A percentile compares a stretch with the other conserved stretches of the same genome.
Conservation (phyloP, 2,888 invertebrate genomes). For the Arenicola marina region DNA sequence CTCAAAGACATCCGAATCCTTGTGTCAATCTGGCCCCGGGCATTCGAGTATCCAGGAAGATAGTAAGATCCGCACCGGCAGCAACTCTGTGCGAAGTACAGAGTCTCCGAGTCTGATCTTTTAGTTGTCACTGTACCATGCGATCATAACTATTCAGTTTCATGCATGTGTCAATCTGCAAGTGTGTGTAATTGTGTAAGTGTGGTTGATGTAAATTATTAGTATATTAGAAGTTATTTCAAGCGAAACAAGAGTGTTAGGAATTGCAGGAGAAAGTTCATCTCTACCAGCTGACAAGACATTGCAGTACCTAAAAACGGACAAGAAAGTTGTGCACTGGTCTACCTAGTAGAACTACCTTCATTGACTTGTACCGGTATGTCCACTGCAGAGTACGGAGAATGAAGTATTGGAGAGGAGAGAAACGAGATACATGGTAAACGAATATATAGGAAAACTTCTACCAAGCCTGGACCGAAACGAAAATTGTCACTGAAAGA, state of each 20-base stretch:
- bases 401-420: slow-evolving; percentile 15
- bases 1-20: too few relatives aligned
- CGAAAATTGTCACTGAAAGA: slow-evolving; percentile 5
- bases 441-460: neutral
- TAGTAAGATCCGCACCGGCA: too few relatives aligned
- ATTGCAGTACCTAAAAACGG: neutral
- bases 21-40: too few relatives aligned
- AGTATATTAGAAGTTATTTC: too few relatives aligned
- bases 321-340: slow-evolving; percentile 11
- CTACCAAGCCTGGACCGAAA: slow-evolving; percentile 12
- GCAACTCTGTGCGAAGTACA: neutral
- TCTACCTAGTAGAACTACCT: slow-evolving; percentile 3
- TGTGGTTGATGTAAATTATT: too few relatives aligned
- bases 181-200: neutral
- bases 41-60: too few relatives aligned
- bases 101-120: too few relatives aligned
- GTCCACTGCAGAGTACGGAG: neutral
- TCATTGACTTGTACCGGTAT: slow-evolving; percentile 9
- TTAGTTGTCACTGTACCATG: too few relatives aligned
- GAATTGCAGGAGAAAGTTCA: neutral
- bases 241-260: too few relatives aligned
- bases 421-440: neutral
- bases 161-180: too few relatives aligned
- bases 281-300: too few relatives aligned
- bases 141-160: too few relatives aligned